phyloP scores from a whole-genome alignment of 2,888 invertebrate species.

The Acanthococcus lagerstroemiae region DNA sequence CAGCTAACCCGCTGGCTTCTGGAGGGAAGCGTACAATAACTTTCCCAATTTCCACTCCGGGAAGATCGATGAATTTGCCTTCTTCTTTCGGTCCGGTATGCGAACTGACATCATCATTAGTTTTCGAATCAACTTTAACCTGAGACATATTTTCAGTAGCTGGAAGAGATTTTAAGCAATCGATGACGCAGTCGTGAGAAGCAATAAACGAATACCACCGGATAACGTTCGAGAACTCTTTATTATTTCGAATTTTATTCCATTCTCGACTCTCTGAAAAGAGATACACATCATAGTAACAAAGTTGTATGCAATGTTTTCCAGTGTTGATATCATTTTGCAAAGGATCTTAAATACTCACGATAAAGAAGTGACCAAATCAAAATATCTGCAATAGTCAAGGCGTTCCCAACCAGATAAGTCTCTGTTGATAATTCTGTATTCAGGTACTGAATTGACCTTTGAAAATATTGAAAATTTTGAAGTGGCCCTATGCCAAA shows the following conservation, averaged over 20 bases:
- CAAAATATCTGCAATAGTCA: slow-evolving; percentile 23
- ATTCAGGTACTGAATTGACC: slow-evolving; percentile 10
- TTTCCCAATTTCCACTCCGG: slow-evolving; percentile 93
- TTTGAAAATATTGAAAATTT: neutral
- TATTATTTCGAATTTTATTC: neutral
- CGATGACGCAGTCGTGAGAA: slow-evolving; percentile 7
- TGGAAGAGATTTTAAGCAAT: neutral
- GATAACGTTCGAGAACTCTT: slow-evolving; percentile 5
- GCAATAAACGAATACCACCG: slow-evolving; percentile 27
- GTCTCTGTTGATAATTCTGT: slow-evolving; percentile 13
- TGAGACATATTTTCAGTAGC: neutral
- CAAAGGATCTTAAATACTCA: neutral
- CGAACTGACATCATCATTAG: neutral
- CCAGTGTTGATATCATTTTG: too few species aligned
- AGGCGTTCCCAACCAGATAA: slow-evolving; percentile 16
- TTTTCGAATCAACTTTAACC: too few species aligned
- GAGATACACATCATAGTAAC: too few species aligned
- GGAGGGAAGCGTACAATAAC: slow-evolving; percentile 99
- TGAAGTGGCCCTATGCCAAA: slow-evolving; percentile 18
- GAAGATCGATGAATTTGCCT: slow-evolving; percentile 93
- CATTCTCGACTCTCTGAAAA: neutral
- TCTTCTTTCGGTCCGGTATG: slow-evolving; percentile 56
- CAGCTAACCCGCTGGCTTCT: slow-evolving; percentile 82
- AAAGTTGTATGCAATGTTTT: too few species aligned
- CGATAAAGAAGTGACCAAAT: slow-evolving; percentile 12